Evolutionary conservation across 2,888 invertebrate species (phyloP), one percentile per base, ranked within the genome.

Genomic region (Lasius platythorax): DNA sequence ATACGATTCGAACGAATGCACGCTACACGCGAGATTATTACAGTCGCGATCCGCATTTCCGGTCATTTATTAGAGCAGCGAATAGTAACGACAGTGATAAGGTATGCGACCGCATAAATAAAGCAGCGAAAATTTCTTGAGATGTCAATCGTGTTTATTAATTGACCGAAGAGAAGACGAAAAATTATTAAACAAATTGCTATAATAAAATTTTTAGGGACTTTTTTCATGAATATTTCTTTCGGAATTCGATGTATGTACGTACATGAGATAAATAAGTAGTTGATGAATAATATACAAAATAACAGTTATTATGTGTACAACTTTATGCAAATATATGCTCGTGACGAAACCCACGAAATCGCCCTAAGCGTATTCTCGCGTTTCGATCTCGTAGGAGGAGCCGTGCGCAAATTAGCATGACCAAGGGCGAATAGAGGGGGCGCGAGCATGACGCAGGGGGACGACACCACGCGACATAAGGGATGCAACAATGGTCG

Each of bases 401-500:
- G 79, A 66, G 68, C 78, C 88, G 87, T 86, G 90, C 83, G 76
- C 84, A 91, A 92, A 93, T 93, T 93, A 91, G 87, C 92, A 93
- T 93, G 89, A 90, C 85, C 68, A 82, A 58, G 79, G 72, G 64
- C 33, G 72, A 70, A 85, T 64, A 67, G 79, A 67, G 75, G 74
- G 82, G 56, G 61, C 46, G 43, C 83, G 73, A 43, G 81, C 63
- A 63, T 50, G 87, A 75, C 8, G 53, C 87, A 92, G n/a, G 53
- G 70, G 53, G 85, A 89, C 90, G 92, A 53, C n/a, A 90, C 93
- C 93, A 92, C 91, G 92, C 89, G 89, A 89, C 90, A 88, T 68
- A 63, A 70, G 83, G 84, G 82, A 84, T 76, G 67, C 67, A 87
- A 91, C 89, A 91, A 90, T 91, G 82, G 81, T 56, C 73, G 64